Evolutionary conservation across 2,888 invertebrate genomes (phyloP).

Genomic region (Stenchaetothrips biformis): DNA sequence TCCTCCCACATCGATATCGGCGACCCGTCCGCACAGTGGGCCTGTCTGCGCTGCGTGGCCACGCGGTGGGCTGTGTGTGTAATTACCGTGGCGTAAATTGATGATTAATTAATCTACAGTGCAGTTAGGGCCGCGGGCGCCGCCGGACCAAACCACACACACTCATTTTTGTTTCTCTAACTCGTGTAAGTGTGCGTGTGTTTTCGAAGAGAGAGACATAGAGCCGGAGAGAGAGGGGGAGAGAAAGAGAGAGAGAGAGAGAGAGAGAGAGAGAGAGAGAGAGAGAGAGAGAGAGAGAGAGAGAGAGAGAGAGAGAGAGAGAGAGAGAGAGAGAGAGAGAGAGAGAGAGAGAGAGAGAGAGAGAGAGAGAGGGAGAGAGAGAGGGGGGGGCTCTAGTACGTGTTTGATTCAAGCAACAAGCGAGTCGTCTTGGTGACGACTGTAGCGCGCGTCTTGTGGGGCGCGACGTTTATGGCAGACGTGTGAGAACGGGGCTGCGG

Average conservation of each 20-base stretch:
- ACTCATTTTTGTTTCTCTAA: not conserved
- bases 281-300: not conserved
- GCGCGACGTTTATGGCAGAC: no score
- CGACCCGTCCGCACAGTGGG: no score
- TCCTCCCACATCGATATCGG: no score
- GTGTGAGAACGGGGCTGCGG: no score
- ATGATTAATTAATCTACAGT: constrained; percentile 6
- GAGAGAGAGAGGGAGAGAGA: not conserved
- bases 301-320: constrained; percentile 1
- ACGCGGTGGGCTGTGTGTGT: not conserved
- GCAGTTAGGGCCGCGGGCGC: not conserved
- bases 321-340: constrained; percentile 1
- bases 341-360: constrained; percentile 1
- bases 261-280: not conserved
- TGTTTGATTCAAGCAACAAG: no score
- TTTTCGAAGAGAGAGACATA: not conserved
- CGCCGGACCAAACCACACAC: not conserved
- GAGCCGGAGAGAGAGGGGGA: no score
- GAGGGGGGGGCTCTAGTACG: not conserved
- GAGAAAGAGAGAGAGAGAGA: not conserved
- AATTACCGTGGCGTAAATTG: constrained; percentile 4
- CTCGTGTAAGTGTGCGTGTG: not conserved
- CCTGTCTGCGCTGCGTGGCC: no score
- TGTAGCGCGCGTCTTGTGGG: no score
- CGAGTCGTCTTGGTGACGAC: no score